phyloP scores from a whole-genome alignment of 2,113 vertebrate genomes.

The Morone chrysops region DNA sequence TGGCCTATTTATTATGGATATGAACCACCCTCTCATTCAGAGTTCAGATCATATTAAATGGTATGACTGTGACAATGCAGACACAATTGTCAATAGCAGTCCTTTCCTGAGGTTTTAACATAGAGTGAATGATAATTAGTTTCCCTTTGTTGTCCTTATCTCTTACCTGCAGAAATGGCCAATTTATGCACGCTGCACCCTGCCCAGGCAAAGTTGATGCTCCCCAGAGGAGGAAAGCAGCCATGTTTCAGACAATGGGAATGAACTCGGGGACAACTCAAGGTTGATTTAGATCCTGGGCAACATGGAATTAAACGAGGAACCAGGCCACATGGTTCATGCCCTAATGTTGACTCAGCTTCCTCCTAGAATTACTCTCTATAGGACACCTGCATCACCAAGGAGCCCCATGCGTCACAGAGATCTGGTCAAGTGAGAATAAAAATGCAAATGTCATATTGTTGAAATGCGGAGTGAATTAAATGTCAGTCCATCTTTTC shows the following conservation, averaged over 20 bases:
- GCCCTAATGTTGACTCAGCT: constrained; percentile 69
- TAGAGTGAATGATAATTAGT: constrained; percentile 84
- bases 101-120: constrained; percentile 80
- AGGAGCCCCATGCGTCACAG: constrained; percentile 31
- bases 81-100: constrained; percentile 75
- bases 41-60: constrained; percentile 76
- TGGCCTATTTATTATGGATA: constrained; percentile 70
- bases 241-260: constrained; percentile 80
- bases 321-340: constrained; percentile 54
- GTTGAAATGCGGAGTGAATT: constrained; percentile 76
- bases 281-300: constrained; percentile 81
- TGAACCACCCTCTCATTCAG: constrained; percentile 65
- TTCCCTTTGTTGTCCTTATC: constrained; percentile 83
- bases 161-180: constrained; percentile 83
- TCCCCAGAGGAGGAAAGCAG: constrained; percentile 78
- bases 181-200: constrained; percentile 80
- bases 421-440: constrained; percentile 76
- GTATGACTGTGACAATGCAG: constrained; percentile 75
- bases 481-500: constrained; percentile 79
- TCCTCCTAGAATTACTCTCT: constrained; percentile 52
- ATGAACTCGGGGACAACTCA: constrained; percentile 78
- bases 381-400: constrained; percentile 37
- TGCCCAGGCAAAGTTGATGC: constrained; percentile 82
- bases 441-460: constrained; percentile 81
- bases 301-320: constrained; percentile 74